Evolutionary conservation across 2,113 vertebrate species (phyloP), one percentile per base, ranked within the genome.

Genomic region (Silurus asotus): DNA sequence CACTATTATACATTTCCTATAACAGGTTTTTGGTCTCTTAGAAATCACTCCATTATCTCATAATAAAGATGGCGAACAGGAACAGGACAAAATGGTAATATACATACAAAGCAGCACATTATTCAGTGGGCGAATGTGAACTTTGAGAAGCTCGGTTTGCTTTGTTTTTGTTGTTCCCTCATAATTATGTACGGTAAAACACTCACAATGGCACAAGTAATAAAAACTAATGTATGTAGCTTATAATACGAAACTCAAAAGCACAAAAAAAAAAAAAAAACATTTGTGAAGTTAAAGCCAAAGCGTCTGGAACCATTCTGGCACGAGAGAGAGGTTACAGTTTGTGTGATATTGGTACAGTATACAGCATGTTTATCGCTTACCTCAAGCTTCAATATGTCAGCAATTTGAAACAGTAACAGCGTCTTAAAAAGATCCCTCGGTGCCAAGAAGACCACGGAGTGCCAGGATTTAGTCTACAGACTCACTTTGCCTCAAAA

Each of bases 391-490:
- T 83, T 86, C 28, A 55, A 84, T 84, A 80, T 28, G 28, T 62
- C 62, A 78, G 84, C 76, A 86, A 84, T 80, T 61, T 82, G 74
- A 84, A 81, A 81, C 49, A 78, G 58, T 75, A 88, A 88, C 49
- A 64, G 48, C 37, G 13, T 84, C 53, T 55, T 55, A 53, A 83
- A 76, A 81, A 87, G 58, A 17, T 82, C 59, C 70, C 53, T 87
- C 81, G 25, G 48, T 82, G 78, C 64, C 23, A 9, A n/a, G 48
- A 61, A 74, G 62, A 74, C 11, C 67, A 67, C 69, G 9, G 59
- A 58, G 84, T 10, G 37, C 23, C n/a, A 62, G 19, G 37, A 81
- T 53, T 58, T 37, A 37, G 77, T 59, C 76, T 56, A 15, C 48
- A 84, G 61, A 48, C 51, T 72, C 19, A 2, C 45, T 9, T n/a